These are phyloP conservation scores for Python bivittatus DNA, from an alignment of 2,113 vertebrate species.

Conservation along the genomic window DNA sequence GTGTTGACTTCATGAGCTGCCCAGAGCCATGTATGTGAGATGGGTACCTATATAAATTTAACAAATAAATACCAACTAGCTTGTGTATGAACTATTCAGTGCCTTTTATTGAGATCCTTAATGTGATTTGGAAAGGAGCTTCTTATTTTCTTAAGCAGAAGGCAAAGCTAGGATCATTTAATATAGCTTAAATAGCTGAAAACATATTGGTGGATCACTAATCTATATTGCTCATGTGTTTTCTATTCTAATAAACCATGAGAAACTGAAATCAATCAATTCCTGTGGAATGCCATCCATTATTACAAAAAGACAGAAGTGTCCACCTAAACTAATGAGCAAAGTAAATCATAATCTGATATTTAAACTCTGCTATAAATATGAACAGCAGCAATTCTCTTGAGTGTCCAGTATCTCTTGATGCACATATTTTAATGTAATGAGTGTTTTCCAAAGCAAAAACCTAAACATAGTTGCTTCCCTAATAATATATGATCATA, in stretches of 20 bases:
- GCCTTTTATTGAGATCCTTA: not conserved
- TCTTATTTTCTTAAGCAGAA: not conserved
- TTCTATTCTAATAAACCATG: not conserved
- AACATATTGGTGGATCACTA: not conserved
- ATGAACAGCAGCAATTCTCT: not conserved
- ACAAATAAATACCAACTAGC: not conserved
- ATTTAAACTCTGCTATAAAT: not conserved
- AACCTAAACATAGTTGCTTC: not conserved
- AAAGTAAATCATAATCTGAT: not conserved
- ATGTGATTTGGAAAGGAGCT: not conserved
- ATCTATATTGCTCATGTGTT: not conserved
- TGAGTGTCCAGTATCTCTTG: conserved; percentile 34
- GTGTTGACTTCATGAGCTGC: not conserved
- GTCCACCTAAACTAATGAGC: not conserved
- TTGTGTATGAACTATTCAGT: not conserved
- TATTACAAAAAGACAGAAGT: not conserved
- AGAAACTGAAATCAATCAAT: not conserved
- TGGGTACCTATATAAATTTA: not conserved
- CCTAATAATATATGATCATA: not conserved
- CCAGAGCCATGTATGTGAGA: not conserved
- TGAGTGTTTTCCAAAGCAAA: conserved; percentile 24
- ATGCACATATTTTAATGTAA: conserved; percentile 43
- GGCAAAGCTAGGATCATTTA: not conserved
- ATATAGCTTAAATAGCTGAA: not conserved
- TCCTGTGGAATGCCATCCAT: not conserved